Evolutionary conservation across 1,140 invertebrate genomes (phyloP).

Genomic region (Agrypnia vestita): DNA sequence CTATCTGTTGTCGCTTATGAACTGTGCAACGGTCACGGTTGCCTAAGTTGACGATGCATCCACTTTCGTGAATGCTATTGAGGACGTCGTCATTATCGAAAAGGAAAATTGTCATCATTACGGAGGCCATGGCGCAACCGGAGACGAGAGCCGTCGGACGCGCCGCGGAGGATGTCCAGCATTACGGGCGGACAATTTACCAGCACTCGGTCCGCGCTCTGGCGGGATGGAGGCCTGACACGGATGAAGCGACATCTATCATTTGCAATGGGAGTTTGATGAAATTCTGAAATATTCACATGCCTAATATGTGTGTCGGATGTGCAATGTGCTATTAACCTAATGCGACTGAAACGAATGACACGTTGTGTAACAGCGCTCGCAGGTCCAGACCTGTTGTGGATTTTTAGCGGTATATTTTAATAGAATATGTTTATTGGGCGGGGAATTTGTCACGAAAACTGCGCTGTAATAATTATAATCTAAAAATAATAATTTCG

Average conservation of each 20-base stretch:
- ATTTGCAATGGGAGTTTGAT: constrained; percentile 18
- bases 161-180: constrained; percentile 11
- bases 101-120: constrained; percentile 57
- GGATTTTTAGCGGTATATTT: too few relatives aligned
- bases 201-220: not conserved
- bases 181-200: constrained; percentile 4
- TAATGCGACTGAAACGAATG: not conserved
- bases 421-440: too few relatives aligned
- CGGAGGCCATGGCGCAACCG: constrained; percentile 6
- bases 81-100: constrained; percentile 52
- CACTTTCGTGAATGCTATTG: constrained; percentile 43
- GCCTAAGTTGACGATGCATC: constrained; percentile 37
- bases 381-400: too few relatives aligned
- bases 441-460: too few relatives aligned
- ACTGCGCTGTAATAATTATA: too few relatives aligned
- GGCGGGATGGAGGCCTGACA: constrained; percentile 9
- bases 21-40: constrained; percentile 40
- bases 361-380: not conserved
- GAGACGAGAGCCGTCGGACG: constrained; percentile 12
- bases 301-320: not conserved
- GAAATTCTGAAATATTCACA: not conserved
- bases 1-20: not conserved
- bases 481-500: too few relatives aligned
- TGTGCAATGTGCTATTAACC: not conserved
- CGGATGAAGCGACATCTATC: constrained; percentile 8